phyloP scores from a whole-genome alignment of 2,797 vertebrate species.

The Manis javanica region DNA sequence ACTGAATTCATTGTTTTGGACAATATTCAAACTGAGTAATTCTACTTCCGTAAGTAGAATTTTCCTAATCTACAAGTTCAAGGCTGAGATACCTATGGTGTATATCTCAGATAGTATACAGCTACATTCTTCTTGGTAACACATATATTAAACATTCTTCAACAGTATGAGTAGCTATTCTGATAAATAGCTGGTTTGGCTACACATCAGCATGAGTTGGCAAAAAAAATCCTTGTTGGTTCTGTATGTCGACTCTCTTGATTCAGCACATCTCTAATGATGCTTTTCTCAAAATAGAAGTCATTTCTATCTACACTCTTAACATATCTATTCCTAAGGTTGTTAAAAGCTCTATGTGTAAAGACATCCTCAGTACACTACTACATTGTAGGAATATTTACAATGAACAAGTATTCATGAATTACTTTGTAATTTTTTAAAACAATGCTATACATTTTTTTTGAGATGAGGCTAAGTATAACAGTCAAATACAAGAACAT shows the following conservation, averaged over 20 bases:
- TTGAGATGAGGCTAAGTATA: slow-evolving; percentile 25
- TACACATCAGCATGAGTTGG: background rate
- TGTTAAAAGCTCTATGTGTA: background rate
- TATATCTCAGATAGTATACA: slow-evolving; percentile 24
- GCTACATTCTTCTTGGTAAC: slow-evolving; percentile 37
- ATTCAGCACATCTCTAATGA: background rate
- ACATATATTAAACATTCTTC: slow-evolving; percentile 9
- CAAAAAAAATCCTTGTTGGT: background rate
- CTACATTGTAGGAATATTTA: slow-evolving; percentile 10
- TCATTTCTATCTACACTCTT: slow-evolving; percentile 27
- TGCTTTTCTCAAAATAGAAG: slow-evolving; percentile 54
- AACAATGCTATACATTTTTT: background rate
- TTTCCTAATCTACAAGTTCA: slow-evolving; percentile 54
- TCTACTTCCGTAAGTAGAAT: slow-evolving; percentile 43
- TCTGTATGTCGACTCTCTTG: slow-evolving; percentile 6
- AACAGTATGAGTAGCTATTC: slow-evolving; percentile 30
- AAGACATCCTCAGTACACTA: slow-evolving; percentile 4
- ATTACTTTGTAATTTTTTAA: background rate
- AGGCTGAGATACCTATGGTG: slow-evolving; percentile 21
- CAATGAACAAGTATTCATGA: background rate
- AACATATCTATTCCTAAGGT: too few relatives aligned
- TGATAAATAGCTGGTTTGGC: slow-evolving; percentile 54
- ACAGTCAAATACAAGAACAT: slow-evolving; percentile 55
- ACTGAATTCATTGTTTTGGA: slow-evolving; percentile 56
- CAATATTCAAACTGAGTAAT: slow-evolving; percentile 55